These are phyloP conservation scores for Trematomus loennbergii DNA, from an alignment of 2,113 vertebrate genomes.

Conservation along the genomic window DNA sequence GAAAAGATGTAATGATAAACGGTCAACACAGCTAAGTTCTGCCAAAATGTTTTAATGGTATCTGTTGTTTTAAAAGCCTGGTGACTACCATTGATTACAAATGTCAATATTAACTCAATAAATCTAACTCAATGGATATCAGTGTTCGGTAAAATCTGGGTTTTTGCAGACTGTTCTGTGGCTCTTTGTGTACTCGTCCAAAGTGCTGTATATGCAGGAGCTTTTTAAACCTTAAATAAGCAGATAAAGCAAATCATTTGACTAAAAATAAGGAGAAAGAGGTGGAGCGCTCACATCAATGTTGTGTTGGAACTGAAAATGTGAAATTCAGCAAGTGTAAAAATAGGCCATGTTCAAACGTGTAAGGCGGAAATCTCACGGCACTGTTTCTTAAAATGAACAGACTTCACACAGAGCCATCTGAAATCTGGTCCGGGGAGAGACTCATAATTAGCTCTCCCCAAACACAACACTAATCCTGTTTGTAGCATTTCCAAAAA, in stretches of 20 bases:
- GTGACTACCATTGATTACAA: constrained; percentile 82
- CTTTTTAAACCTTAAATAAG: constrained; percentile 15
- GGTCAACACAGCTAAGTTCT: constrained; percentile 72
- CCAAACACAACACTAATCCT: constrained; percentile 44
- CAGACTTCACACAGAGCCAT: constrained; percentile 46
- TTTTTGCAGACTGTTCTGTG: constrained; percentile 27
- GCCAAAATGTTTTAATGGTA: constrained; percentile 78
- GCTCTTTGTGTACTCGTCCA: not conserved
- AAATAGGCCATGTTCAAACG: constrained; percentile 52
- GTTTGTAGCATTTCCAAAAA: constrained; percentile 40
- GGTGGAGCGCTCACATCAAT: constrained; percentile 25
- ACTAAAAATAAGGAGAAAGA: not conserved
- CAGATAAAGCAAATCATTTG: constrained; percentile 43
- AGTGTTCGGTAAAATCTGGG: constrained; percentile 24
- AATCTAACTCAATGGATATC: constrained; percentile 82
- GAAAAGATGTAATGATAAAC: constrained; percentile 58
- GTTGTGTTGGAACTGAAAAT: constrained; percentile 52
- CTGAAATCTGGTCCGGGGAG: constrained; percentile 42
- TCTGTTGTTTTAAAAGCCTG: constrained; percentile 82
- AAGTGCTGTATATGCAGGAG: constrained; percentile 6
- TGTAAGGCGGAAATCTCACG: constrained; percentile 29
- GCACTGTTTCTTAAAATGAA: constrained; percentile 24
- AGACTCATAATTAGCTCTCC: constrained; percentile 44
- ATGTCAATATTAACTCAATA: constrained; percentile 88
- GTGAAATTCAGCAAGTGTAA: constrained; percentile 51